These are phyloP conservation scores for Cynocephalus volans DNA, from an alignment of 2,113 vertebrate species.

Conservation along the genomic window DNA sequence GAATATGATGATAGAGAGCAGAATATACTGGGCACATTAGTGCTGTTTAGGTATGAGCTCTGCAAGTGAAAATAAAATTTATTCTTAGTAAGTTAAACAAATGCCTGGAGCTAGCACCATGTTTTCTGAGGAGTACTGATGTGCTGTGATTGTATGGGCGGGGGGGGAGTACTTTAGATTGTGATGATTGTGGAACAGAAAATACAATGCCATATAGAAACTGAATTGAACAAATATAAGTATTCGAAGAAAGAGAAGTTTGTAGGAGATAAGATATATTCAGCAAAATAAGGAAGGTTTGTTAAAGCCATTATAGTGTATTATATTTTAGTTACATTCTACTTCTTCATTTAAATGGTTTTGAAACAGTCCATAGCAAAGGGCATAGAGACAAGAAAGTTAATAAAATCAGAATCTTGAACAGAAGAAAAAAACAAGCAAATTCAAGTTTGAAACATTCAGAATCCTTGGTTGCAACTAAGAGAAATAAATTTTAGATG, in stretches of 20 bases:
- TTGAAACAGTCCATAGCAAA: neutral
- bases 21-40: neutral
- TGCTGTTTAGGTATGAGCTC: neutral
- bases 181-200: neutral
- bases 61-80: constrained; percentile 65
- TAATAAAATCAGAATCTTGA: constrained; percentile 60
- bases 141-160: neutral
- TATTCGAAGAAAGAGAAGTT: constrained; percentile 41
- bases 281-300: neutral
- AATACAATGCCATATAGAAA: neutral
- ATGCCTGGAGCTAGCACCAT: neutral
- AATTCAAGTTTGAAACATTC: neutral
- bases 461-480: neutral
- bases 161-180: neutral
- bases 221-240: neutral
- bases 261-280: constrained; percentile 10
- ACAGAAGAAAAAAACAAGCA: neutral
- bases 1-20: neutral
- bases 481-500: neutral
- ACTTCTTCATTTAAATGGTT: constrained; percentile 18
- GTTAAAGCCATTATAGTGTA: neutral
- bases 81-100: constrained; percentile 41
- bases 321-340: neutral
- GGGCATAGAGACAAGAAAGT: neutral
- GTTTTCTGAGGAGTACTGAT: constrained; percentile 1